Conservation (phyloP, 2,113 vertebrate species). For the Scortum barcoo region DNA sequence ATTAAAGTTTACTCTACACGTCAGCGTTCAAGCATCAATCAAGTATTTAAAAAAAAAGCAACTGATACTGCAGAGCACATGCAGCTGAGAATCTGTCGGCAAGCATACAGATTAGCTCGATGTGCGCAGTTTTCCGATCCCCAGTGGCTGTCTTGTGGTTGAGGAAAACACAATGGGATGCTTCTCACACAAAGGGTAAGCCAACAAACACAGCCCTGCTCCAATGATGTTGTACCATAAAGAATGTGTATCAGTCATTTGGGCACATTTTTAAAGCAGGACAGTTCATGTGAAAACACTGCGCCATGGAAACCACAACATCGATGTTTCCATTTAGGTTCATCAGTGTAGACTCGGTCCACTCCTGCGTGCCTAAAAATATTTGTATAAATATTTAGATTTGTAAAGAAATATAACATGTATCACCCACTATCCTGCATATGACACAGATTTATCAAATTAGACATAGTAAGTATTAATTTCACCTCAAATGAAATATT, state of each 20-base stretch:
- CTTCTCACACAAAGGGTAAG: constrained; percentile 40
- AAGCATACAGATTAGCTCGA: constrained; percentile 31
- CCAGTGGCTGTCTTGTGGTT: constrained; percentile 41
- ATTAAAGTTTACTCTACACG: constrained; percentile 19
- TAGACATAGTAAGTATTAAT: constrained; percentile 28
- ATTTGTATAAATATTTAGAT: background rate
- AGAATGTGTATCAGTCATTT: constrained; percentile 33
- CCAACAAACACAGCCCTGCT: constrained; percentile 27
- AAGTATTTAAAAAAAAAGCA: constrained; percentile 25
- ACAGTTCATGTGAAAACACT: constrained; percentile 21
- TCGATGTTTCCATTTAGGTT: constrained; percentile 6
- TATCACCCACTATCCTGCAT: background rate
- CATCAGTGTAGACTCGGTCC: background rate
- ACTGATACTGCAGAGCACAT: constrained; percentile 18
- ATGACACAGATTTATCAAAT: constrained; percentile 32
- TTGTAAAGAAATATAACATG: constrained; percentile 1
- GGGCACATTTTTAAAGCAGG: constrained; percentile 22
- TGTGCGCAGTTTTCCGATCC: constrained; percentile 12
- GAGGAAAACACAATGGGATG: constrained; percentile 42
- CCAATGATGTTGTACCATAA: constrained; percentile 7
- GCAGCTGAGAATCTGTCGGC: constrained; percentile 15
- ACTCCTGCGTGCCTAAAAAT: background rate
- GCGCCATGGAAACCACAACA: background rate
- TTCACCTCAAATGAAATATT: constrained; percentile 39
- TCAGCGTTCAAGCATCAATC: constrained; percentile 23